Base-by-base conservation (phyloP, 2,797 vertebrate genomes). In the Sebastiscus albofasciatus region DNA sequence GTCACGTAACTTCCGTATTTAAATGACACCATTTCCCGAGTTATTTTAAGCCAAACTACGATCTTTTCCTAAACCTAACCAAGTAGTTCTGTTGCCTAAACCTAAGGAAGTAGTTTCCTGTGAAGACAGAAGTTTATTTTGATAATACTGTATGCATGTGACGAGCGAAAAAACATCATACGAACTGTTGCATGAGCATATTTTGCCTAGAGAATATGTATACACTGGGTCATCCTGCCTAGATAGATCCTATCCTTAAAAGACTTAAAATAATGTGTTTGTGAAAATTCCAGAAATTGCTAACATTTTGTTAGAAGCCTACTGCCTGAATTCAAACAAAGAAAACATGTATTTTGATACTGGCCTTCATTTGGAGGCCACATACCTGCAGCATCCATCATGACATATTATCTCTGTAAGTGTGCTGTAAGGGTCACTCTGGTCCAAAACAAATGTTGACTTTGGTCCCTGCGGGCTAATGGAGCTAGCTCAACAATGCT, bases 401-500 rank as follows among this genome's bases (percentile, higher is more conserved):
- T 79, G 54, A 81, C 61, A 82, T 64, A 58, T 80, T 77, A 85
- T 86, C 79, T 79, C 16, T 58, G 61, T 24, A 39, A 9, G 27
- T 42, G 54, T n/a, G 73, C 49, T 16, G 62, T 49, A 6, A 64
- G 70, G 82, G 87, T 90, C 82, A 83, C 64, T 68, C 24, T 20
- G 16, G 75, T 77, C 78, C 73, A 76, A 74, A 82, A 62, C 79
- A 73, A 79, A 87, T 82, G 86, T 22, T 52, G 24, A 62, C 68
- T 73, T 22, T 12, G 75, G 83, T 90, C 84, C 75, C 89, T 6
- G 26, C 8, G 74, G 87, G 55, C 82, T 26, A 26, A n/a, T 60
- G 70, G 58, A 67, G 77, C 77, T n/a, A 86, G 85, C 77, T 80
- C 79, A 90, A 52, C 84, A 75, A 84, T 85, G 84, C 85, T 61